Conservation (phyloP, 2,113 vertebrate genomes). For the Taurulus bubalis region DNA sequence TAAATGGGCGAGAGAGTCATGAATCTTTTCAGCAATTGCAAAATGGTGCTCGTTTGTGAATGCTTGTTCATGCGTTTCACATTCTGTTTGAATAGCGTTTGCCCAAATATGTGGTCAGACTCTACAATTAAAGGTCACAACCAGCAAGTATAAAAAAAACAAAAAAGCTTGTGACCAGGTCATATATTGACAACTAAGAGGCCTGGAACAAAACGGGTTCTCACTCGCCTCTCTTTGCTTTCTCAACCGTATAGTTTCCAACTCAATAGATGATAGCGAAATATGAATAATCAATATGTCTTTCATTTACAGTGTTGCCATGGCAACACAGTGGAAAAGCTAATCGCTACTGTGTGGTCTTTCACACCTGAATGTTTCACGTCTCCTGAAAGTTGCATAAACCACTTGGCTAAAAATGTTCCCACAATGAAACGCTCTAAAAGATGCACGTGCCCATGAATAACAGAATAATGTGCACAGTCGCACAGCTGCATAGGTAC, state of each 20-base stretch:
- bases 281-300: conserved; percentile 59
- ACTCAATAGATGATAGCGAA: conserved; percentile 33
- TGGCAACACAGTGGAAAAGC: conserved; percentile 52
- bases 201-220: neutral
- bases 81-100: conserved; percentile 60
- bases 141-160: neutral
- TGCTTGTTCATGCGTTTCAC: conserved; percentile 45
- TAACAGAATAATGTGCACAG: conserved; percentile 6
- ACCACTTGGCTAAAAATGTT: conserved; percentile 53
- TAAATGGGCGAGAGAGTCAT: neutral
- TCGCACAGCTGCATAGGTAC: conserved; percentile 20
- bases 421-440: conserved; percentile 49
- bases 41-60: neutral
- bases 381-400: conserved; percentile 53
- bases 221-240: neutral
- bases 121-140: conserved; percentile 49
- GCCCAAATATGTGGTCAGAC: conserved; percentile 40
- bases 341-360: conserved; percentile 47
- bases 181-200: neutral
- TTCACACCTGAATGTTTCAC: conserved; percentile 57
- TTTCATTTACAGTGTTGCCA: conserved; percentile 57
- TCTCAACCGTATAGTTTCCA: conserved; percentile 38
- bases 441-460: conserved; percentile 34
- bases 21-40: conserved; percentile 4
- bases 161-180: neutral